These are phyloP conservation scores for Etheostoma perlongum DNA, from an alignment of 2,797 vertebrate genomes.

Conservation along the genomic window DNA sequence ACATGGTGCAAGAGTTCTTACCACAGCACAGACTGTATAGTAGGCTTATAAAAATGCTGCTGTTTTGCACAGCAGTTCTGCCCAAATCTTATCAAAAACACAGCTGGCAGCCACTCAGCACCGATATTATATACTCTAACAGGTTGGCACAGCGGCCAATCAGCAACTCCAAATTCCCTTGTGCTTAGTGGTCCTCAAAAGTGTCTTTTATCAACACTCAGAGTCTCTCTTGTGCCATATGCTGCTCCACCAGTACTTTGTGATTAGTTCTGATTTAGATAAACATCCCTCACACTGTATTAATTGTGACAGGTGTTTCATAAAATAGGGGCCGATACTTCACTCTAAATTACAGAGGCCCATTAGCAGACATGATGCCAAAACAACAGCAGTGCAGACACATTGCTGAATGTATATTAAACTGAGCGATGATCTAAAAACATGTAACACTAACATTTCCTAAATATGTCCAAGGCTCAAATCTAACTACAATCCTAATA, in stretches of 20 bases:
- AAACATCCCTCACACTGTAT: conserved; percentile 24
- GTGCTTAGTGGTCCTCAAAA: conserved; percentile 15
- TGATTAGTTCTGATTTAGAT: conserved; percentile 32
- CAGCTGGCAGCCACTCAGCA: conserved; percentile 47
- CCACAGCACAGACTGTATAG: background rate
- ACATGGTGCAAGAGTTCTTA: conserved; percentile 12
- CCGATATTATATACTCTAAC: conserved; percentile 38
- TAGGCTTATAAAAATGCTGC: conserved; percentile 13
- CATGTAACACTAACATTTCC: background rate
- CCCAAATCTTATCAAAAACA: conserved; percentile 49
- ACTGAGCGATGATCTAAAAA: background rate
- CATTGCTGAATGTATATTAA: background rate
- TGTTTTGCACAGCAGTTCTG: conserved; percentile 26
- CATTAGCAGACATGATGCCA: background rate
- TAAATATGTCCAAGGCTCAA: background rate
- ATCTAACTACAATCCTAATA: background rate
- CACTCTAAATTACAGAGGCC: background rate
- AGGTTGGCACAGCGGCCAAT: conserved; percentile 47
- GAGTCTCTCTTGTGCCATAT: conserved; percentile 21
- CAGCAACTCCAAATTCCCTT: conserved; percentile 33
- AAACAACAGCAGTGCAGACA: conserved; percentile 12
- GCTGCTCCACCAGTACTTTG: conserved; percentile 27
- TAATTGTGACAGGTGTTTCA: conserved; percentile 39
- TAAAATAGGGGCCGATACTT: conserved; percentile 6
- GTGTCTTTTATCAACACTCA: conserved; percentile 36